A percentile compares a stretch with the other conserved stretches of the same genome.
Conservation (phyloP, 2,888 invertebrate species). For the Rhagium mordax region DNA sequence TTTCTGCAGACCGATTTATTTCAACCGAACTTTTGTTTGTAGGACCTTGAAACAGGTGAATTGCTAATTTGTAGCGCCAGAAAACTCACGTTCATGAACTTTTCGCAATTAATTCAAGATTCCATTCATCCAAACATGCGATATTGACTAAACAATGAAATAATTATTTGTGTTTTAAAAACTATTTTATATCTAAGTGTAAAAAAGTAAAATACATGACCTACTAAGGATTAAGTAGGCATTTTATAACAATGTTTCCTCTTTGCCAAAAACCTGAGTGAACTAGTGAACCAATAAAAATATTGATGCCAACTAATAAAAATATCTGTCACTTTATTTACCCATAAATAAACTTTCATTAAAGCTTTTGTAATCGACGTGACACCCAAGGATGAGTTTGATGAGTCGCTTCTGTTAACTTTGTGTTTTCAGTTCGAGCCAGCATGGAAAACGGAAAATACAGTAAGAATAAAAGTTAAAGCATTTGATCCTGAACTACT, state of each 20-base stretch:
- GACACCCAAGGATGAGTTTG: background rate
- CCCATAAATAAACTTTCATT: too few species aligned
- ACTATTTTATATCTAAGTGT: too few species aligned
- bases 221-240: too few species aligned
- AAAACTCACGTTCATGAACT: constrained; percentile 26
- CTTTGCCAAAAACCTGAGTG: too few species aligned
- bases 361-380: too few species aligned
- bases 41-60: constrained; percentile 29
- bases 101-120: constrained; percentile 1
- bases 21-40: background rate
- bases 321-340: too few species aligned
- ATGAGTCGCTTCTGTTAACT: background rate
- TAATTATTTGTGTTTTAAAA: background rate
- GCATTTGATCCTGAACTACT: background rate
- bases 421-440: background rate
- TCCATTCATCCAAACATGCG: background rate
- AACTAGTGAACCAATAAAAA: too few species aligned
- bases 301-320: too few species aligned
- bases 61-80: constrained; percentile 27
- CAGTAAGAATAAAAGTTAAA: constrained; percentile 4
- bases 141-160: background rate
- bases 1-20: constrained; percentile 33
- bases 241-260: too few species aligned
- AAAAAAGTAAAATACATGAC: too few species aligned
- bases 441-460: background rate